Conservation (phyloP, 2,797 vertebrate genomes). For the Selene dorsalis region DNA sequence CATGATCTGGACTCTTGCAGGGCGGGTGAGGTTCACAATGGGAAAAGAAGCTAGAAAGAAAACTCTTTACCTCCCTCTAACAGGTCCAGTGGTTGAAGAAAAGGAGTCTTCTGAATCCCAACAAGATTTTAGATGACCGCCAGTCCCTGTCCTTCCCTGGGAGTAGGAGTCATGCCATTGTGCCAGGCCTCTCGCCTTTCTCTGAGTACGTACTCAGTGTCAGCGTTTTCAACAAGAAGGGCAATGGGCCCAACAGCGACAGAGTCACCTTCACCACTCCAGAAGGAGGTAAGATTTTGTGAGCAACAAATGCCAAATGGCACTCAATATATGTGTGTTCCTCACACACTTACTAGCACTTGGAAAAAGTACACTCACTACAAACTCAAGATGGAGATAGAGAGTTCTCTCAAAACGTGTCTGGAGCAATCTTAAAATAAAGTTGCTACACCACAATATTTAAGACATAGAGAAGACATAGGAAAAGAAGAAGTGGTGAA, state of each 20-base stretch:
- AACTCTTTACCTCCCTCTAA: slow-evolving; percentile 4
- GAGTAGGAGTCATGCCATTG: slow-evolving; percentile 86
- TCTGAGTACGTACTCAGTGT: slow-evolving; percentile 92
- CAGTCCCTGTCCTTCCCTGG: slow-evolving; percentile 86
- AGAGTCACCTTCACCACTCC: slow-evolving; percentile 89
- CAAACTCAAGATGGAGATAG: not conserved
- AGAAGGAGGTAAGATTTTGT: slow-evolving; percentile 90
- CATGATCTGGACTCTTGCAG: no score
- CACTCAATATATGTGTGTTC: not conserved
- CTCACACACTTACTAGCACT: not conserved
- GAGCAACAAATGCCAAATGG: not conserved
- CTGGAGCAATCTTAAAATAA: not conserved
- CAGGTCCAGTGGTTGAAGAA: slow-evolving; percentile 92
- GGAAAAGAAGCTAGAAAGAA: no score
- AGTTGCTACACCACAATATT: not conserved
- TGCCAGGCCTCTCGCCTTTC: slow-evolving; percentile 90
- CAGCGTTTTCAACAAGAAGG: slow-evolving; percentile 91
- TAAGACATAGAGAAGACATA: not conserved
- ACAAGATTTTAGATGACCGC: slow-evolving; percentile 84
- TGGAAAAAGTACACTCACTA: not conserved
- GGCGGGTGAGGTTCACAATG: no score
- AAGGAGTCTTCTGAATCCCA: slow-evolving; percentile 85
- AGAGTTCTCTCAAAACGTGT: not conserved
- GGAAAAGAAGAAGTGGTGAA: not conserved
- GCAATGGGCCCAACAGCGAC: slow-evolving; percentile 91